A percentile compares a stretch with the other conserved stretches of the same genome.
These are phyloP conservation scores for Nannobrachium achirus DNA, from an alignment of 2,113 vertebrate genomes.

Conservation along the genomic window DNA sequence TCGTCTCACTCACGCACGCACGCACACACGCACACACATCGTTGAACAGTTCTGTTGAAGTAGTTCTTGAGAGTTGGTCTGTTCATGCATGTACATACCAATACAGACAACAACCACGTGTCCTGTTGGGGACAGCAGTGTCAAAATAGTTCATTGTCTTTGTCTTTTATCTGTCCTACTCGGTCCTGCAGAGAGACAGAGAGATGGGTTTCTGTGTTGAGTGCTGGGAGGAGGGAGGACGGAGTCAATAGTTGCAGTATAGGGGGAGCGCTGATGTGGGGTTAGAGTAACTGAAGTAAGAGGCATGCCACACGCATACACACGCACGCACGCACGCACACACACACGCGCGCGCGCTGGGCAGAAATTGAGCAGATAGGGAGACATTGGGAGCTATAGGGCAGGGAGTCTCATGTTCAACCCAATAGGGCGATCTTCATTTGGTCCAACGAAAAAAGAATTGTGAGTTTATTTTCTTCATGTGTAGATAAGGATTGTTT, in stretches of 20 bases:
- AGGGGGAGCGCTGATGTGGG: background rate
- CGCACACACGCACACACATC: conserved; percentile 52
- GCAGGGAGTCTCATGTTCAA: background rate
- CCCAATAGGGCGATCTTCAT: background rate
- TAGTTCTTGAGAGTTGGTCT: conserved; percentile 36
- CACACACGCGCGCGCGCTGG: background rate
- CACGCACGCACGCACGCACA: conserved; percentile 1
- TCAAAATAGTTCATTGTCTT: conserved; percentile 10
- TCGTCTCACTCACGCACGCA: conserved; percentile 42
- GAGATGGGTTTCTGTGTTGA: background rate
- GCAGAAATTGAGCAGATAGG: background rate
- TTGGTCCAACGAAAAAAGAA: background rate
- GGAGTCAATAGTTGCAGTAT: background rate
- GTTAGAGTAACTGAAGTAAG: conserved; percentile 11
- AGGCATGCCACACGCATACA: conserved; percentile 15
- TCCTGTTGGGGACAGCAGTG: background rate
- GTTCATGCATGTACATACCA: conserved; percentile 49
- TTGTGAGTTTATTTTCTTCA: conserved; percentile 2
- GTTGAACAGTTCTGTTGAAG: conserved; percentile 37
- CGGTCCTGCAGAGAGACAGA: background rate
- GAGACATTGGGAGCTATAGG: background rate
- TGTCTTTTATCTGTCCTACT: conserved; percentile 24
- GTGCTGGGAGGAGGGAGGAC: conserved; percentile 2
- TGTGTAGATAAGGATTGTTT: background rate
- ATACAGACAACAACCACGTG: conserved; percentile 2